Evolutionary conservation across 2,888 invertebrate species (phyloP).

Genomic region (Vandiemenella viatica): DNA sequence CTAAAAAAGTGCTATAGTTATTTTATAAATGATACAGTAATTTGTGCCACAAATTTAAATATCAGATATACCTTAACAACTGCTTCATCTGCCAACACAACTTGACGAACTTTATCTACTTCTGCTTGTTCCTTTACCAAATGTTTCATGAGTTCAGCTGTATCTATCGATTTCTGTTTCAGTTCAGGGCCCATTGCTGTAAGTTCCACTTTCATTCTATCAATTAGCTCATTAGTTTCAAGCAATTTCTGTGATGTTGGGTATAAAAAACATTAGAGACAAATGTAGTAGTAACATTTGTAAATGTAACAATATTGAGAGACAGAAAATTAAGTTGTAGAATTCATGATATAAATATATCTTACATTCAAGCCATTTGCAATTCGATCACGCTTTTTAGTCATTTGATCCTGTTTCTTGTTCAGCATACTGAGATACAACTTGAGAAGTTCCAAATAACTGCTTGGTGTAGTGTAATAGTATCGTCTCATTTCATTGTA

Average conservation of each 20-base stretch:
- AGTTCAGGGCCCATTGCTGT: constrained; percentile 67
- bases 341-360: constrained; percentile 21
- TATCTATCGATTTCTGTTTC: constrained; percentile 59
- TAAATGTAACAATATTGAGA: neutral
- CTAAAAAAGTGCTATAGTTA: too few relatives aligned
- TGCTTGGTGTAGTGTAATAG: constrained; percentile 85
- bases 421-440: constrained; percentile 55
- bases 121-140: constrained; percentile 66
- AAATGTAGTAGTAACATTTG: neutral
- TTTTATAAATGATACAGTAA: too few relatives aligned
- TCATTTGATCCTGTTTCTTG: constrained; percentile 53
- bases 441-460: constrained; percentile 72
- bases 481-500: constrained; percentile 69
- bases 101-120: constrained; percentile 63
- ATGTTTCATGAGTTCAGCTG: constrained; percentile 55
- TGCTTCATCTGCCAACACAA: constrained; percentile 71
- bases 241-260: constrained; percentile 46
- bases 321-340: neutral
- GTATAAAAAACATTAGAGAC: neutral
- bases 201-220: constrained; percentile 71
- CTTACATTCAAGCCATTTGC: constrained; percentile 51
- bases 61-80: constrained; percentile 71
- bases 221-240: constrained; percentile 67
- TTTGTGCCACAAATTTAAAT: too few relatives aligned
- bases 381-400: constrained; percentile 48